Evolutionary conservation across 2,797 vertebrate genomes (phyloP).

Genomic region (Enteromius mattozi): DNA sequence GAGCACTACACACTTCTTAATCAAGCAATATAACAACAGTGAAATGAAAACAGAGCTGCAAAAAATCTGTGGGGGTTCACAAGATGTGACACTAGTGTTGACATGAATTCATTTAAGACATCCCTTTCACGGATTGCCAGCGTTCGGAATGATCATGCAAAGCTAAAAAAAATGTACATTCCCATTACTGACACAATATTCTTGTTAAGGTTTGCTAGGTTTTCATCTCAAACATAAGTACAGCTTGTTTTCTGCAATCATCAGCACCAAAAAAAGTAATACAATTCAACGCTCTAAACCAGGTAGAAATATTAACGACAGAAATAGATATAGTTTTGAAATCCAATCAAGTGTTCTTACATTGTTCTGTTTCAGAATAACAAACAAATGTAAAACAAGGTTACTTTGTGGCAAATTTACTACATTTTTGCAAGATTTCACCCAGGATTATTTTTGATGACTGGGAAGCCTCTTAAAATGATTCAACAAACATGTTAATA

Average conservation of each 20-base stretch:
- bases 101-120: slow-evolving; percentile 49
- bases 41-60: slow-evolving; percentile 57
- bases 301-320: neutral
- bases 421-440: neutral
- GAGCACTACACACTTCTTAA: slow-evolving; percentile 58
- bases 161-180: slow-evolving; percentile 1
- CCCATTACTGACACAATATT: slow-evolving; percentile 21
- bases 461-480: slow-evolving; percentile 27
- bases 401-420: neutral
- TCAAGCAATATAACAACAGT: slow-evolving; percentile 65
- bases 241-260: slow-evolving; percentile 13
- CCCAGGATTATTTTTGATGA: neutral
- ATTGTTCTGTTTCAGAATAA: neutral
- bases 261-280: slow-evolving; percentile 45
- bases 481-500: slow-evolving; percentile 1
- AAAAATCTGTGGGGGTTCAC: slow-evolving; percentile 58
- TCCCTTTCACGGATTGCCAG: slow-evolving; percentile 54
- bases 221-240: slow-evolving; percentile 9
- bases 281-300: slow-evolving; percentile 32
- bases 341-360: neutral
- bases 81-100: slow-evolving; percentile 58
- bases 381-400: neutral
- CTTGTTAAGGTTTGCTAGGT: neutral
- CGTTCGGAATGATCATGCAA: slow-evolving; percentile 59
- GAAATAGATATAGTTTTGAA: neutral